Percentiles rank a stretch among this genome's conserved stretches.
These are phyloP conservation scores for Rhadina sibilatrix DNA, from an alignment of 2,113 vertebrate genomes.

Conservation along the genomic window DNA sequence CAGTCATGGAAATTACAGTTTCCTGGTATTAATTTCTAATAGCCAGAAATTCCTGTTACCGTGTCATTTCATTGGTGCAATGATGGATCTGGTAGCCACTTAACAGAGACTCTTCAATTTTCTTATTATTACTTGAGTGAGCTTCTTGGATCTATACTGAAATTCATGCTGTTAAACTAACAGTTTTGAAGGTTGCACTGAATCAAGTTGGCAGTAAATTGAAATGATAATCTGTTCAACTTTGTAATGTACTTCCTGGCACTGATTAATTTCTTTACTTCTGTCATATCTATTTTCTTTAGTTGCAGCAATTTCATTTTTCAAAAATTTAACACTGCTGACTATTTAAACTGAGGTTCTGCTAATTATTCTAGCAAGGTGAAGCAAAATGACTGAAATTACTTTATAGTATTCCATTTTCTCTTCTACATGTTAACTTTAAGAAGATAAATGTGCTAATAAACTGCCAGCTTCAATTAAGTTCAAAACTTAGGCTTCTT, in stretches of 20 bases:
- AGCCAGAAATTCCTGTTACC: background rate
- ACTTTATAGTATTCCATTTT: background rate
- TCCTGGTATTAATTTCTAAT: background rate
- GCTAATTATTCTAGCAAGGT: constrained; percentile 30
- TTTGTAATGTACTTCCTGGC: constrained; percentile 4
- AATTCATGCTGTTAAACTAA: constrained; percentile 2
- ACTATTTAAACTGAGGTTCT: constrained; percentile 10
- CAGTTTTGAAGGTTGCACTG: constrained; percentile 9
- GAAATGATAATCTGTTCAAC: constrained; percentile 13
- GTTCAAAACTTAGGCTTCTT: background rate
- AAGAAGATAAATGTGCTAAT: constrained; percentile 17
- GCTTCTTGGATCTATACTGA: background rate
- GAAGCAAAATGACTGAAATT: background rate
- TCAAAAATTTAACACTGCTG: background rate
- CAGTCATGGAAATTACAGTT: background rate
- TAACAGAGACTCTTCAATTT: background rate
- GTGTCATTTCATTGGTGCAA: background rate
- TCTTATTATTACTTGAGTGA: background rate
- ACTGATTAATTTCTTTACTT: constrained; percentile 29
- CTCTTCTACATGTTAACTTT: background rate
- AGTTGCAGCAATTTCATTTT: background rate
- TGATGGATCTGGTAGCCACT: background rate
- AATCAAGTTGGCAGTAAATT: constrained; percentile 16
- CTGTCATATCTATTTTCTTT: constrained; percentile 11
- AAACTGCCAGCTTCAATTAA: constrained; percentile 23